Conservation (phyloP, 1,140 invertebrate genomes). For the Pseudomyrmex dendroicus region DNA sequence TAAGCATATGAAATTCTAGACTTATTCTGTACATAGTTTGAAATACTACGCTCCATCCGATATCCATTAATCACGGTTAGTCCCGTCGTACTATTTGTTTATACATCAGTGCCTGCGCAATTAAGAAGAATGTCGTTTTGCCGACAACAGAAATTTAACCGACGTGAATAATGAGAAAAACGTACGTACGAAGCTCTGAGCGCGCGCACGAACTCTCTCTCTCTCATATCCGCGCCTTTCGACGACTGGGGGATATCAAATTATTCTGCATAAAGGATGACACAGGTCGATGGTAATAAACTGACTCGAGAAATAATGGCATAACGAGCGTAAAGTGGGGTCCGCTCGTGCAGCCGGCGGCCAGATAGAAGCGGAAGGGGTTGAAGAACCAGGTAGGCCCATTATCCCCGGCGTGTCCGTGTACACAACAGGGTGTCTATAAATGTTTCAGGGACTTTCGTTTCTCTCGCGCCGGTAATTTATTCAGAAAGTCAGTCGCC, state of each 20-base stretch:
- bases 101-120: not conserved
- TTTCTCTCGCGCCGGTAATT: conserved; percentile 73
- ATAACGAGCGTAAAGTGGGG: conserved; percentile 74
- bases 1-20: conserved; percentile 17
- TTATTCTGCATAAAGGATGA: conserved; percentile 74
- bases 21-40: not conserved
- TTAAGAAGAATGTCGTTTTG: conserved; percentile 43
- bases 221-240: conserved; percentile 60
- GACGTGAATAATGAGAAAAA: conserved; percentile 26
- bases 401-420: conserved; percentile 73
- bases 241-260: conserved; percentile 70
- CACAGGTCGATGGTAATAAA: conserved; percentile 75
- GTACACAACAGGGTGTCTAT: conserved; percentile 72
- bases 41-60: conserved; percentile 12
- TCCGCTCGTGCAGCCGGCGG: conserved; percentile 73
- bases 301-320: conserved; percentile 74
- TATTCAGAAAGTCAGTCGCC: conserved; percentile 79
- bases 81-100: not conserved
- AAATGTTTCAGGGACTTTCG: conserved; percentile 74
- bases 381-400: conserved; percentile 76
- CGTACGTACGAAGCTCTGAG: not conserved
- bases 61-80: conserved; percentile 22
- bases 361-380: conserved; percentile 70
- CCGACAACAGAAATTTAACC: conserved; percentile 9
- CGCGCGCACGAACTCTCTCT: not conserved